Conservation (phyloP, 2,797 vertebrate genomes). For the Gastrophryne carolinensis region DNA sequence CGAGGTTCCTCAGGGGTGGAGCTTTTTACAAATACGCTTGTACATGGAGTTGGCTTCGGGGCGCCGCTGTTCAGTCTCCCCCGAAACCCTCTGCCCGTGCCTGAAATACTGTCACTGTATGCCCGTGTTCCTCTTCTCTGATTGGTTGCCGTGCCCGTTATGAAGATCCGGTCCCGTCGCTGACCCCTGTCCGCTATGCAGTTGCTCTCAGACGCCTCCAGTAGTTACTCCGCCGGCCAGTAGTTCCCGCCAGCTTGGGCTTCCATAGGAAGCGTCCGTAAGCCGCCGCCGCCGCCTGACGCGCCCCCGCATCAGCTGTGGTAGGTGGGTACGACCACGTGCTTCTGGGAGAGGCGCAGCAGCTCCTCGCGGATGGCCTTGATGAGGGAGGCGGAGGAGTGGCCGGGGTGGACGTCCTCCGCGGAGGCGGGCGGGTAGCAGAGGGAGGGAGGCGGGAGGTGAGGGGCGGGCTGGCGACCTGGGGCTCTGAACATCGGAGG, state of each 20-base stretch:
- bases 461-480: conserved; percentile 81
- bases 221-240: neutral
- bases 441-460: conserved; percentile 74
- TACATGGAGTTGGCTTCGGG: too few species aligned
- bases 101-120: neutral
- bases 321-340: conserved; percentile 83
- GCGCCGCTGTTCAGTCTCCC: too few species aligned
- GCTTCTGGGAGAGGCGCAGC: conserved; percentile 92
- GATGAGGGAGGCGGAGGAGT: conserved; percentile 95
- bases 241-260: conserved; percentile 61
- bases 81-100: neutral
- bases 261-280: conserved; percentile 79
- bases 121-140: neutral
- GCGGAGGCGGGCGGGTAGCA: conserved; percentile 80
- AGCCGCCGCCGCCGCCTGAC: too few species aligned
- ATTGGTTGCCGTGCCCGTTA: neutral
- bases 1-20: too few species aligned
- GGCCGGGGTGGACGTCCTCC: conserved; percentile 85
- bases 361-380: conserved; percentile 98
- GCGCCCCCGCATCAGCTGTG: conserved; percentile 83
- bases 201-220: conserved; percentile 1
- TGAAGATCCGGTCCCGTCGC: neutral
- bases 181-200: neutral
- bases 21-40: too few species aligned
- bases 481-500: conserved; percentile 89